phyloP scores from a whole-genome alignment of 1,140 invertebrate species.

The Lepidurus couesii region DNA sequence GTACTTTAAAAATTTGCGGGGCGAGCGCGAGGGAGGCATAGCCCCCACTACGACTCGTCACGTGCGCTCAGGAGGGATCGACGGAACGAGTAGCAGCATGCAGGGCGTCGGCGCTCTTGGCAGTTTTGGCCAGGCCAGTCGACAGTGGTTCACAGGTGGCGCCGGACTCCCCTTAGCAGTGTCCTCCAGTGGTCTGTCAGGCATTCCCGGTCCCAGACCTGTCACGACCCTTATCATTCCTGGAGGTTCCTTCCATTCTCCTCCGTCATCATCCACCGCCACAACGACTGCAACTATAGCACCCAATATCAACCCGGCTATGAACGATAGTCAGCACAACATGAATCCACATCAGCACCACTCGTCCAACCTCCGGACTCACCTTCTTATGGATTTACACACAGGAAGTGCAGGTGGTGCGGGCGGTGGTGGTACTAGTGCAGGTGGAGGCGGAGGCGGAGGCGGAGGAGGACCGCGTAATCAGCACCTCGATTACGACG shows the following conservation, averaged over 20 bases:
- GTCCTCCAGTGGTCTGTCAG: slow-evolving; percentile 21
- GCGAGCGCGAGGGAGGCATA: slow-evolving; percentile 33
- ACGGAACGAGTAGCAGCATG: slow-evolving; percentile 29
- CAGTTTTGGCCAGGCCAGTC: slow-evolving; percentile 25
- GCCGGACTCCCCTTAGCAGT: slow-evolving; percentile 12
- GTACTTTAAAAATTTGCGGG: slow-evolving; percentile 36
- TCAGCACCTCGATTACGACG: neutral
- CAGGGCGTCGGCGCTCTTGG: slow-evolving; percentile 30
- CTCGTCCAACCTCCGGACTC: slow-evolving; percentile 27
- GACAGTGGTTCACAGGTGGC: slow-evolving; percentile 32
- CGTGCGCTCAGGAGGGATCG: slow-evolving; percentile 28
- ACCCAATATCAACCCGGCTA: slow-evolving; percentile 5
- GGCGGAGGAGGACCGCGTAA: slow-evolving; percentile 23
- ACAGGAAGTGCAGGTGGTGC: neutral
- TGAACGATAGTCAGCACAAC: slow-evolving; percentile 29
- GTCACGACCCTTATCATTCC: slow-evolving; percentile 20
- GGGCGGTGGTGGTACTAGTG: slow-evolving; percentile 16
- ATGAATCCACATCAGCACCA: slow-evolving; percentile 31
- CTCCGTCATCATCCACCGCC: slow-evolving; percentile 6
- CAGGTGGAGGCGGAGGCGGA: slow-evolving; percentile 23
- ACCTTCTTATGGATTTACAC: slow-evolving; percentile 32
- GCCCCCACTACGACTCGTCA: neutral
- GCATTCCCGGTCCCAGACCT: slow-evolving; percentile 24
- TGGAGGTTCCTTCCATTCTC: slow-evolving; percentile 16
- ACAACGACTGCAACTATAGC: neutral